Evolutionary conservation across 2,113 vertebrate species (phyloP).

Genomic region (Mustela lutreola): DNA sequence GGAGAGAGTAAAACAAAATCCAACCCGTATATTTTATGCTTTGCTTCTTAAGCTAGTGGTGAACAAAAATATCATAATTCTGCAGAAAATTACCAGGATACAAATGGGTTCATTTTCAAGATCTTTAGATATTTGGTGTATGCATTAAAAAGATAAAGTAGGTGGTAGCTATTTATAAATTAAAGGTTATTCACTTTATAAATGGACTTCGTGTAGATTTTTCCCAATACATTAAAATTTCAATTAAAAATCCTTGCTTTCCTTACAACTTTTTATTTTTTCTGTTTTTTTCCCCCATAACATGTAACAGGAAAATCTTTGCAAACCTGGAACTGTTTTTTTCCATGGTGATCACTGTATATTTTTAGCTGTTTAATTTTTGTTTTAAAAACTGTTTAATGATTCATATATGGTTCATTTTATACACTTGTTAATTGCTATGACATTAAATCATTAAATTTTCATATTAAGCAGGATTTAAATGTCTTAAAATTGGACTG

Average conservation of each 20-base stretch:
- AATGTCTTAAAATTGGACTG: not conserved
- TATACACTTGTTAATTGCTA: not conserved
- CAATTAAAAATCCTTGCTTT: not conserved
- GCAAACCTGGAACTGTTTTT: not conserved
- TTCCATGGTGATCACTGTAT: not conserved
- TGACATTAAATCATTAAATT: not conserved
- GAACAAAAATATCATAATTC: not conserved
- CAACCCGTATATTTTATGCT: not conserved
- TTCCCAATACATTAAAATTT: not conserved
- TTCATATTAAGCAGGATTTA: not conserved
- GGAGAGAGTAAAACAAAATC: not conserved
- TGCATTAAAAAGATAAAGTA: not conserved
- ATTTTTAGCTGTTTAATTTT: constrained; percentile 8
- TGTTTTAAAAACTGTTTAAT: not conserved
- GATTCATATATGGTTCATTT: not conserved
- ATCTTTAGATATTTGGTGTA: not conserved
- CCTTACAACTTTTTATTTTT: not conserved
- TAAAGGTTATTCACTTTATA: not conserved
- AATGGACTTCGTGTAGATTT: not conserved
- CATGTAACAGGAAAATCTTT: not conserved
- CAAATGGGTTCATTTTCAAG: not conserved
- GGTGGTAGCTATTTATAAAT: not conserved
- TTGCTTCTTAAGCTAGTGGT: not conserved
- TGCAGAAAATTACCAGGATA: not conserved
- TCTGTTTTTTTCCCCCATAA: not conserved